Evolutionary conservation across 2,888 invertebrate genomes (phyloP), one percentile per base, ranked within the genome.

Genomic region (Ernsta delagoae): DNA sequence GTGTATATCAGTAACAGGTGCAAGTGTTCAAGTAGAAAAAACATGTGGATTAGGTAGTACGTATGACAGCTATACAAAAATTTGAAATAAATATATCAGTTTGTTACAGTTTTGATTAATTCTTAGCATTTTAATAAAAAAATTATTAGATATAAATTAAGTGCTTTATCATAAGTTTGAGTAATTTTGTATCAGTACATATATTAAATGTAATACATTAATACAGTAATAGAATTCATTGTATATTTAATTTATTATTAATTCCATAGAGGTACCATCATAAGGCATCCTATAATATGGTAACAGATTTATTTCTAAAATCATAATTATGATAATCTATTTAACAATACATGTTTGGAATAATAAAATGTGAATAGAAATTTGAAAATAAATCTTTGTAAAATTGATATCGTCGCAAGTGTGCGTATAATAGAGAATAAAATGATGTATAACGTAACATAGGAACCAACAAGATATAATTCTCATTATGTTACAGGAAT

Each of bases 401-500:
- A 56, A 59, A 67, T 70, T 70, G 65, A 60, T 60, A 66, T 60
- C 50, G 16, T 66, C 65, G 53, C 65, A 66, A 54, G 67, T 86
- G 87, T 87, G 87, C 88, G 84, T 83, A 53, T 59, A 60, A 66
- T 66, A 59, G 7, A 53, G 50, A 66, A 66, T 67, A 76, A 71
- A 74, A 74, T 77, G 77, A 77, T 75, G 71, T 72, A 75, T 69
- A 73, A 75, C 77, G 76, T 80, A 78, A 78, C 74, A 75, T 82
- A 84, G 85, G 82, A 85, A 86, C 83, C 82, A 81, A 79, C 79
- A 73, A 79, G 78, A 78, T 77, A 75, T 78, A 74, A 73, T 74
- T 77, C 75, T 73, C 70, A 77, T 75, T 75, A 73, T 70, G 67
- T 71, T 72, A 70, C 73, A 75, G 70, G 72, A 77, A 75, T 75